These are phyloP conservation scores for Morinoia aosen DNA, from an alignment of 2,888 invertebrate genomes.

Conservation along the genomic window DNA sequence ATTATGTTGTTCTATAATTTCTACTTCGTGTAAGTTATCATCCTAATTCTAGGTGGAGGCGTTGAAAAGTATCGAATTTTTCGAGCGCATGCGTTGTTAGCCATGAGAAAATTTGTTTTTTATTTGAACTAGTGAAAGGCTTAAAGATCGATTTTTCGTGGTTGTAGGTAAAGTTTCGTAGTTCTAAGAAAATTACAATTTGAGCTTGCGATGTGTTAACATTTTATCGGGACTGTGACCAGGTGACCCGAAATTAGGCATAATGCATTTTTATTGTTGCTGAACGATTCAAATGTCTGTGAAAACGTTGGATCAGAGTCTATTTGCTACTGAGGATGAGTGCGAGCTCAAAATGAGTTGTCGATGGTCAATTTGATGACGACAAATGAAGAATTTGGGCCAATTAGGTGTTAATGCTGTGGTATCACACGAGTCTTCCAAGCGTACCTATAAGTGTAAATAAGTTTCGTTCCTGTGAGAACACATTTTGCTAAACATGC, in stretches of 20 bases:
- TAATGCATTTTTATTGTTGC: neutral
- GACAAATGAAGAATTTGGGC: neutral
- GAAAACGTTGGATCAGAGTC: neutral
- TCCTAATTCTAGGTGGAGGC: neutral
- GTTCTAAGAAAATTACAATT: neutral
- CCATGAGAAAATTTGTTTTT: neutral
- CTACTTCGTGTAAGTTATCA: neutral
- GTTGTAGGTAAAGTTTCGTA: neutral
- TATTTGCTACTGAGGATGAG: neutral
- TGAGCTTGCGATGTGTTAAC: too few relatives aligned
- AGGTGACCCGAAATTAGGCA: neutral
- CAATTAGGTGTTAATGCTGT: neutral
- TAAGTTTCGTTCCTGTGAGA: neutral
- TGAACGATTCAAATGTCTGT: neutral
- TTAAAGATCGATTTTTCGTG: neutral
- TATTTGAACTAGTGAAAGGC: neutral
- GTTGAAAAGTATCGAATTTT: neutral
- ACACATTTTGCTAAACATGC: neutral
- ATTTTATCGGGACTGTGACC: too few relatives aligned
- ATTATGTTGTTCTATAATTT: neutral
- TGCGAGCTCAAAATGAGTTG: neutral
- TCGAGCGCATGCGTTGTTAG: neutral
- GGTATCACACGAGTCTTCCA: conserved; percentile 4
- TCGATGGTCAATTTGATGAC: neutral
- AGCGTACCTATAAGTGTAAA: conserved; percentile 10